A percentile compares a stretch with the other conserved stretches of the same genome.
Evolutionary conservation across 2,797 vertebrate species (phyloP).

Genomic region (Morus bassanus): DNA sequence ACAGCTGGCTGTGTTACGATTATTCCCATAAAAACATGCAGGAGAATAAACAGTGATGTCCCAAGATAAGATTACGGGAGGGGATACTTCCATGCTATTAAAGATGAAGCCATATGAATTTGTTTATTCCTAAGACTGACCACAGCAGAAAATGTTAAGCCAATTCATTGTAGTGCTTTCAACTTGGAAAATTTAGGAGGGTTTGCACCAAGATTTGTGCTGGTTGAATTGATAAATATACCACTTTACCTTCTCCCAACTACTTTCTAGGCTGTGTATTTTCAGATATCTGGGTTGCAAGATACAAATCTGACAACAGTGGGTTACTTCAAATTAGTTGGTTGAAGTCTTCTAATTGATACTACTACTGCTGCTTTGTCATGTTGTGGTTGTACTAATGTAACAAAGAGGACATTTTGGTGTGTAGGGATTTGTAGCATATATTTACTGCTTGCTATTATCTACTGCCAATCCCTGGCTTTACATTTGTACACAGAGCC

Average conservation of each 20-base stretch:
- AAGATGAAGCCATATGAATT: not conserved
- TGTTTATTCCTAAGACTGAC: not conserved
- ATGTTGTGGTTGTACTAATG: not conserved
- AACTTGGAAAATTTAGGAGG: not conserved
- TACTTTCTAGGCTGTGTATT: not conserved
- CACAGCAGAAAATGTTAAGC: not conserved
- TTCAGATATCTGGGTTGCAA: not conserved
- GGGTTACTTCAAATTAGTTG: not conserved
- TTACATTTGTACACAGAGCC: not conserved
- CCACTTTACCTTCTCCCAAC: not conserved
- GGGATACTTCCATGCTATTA: not conserved
- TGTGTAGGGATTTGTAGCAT: not conserved
- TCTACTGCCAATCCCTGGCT: not conserved
- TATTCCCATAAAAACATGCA: not conserved
- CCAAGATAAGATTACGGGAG: not conserved
- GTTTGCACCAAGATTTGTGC: not conserved
- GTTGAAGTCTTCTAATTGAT: not conserved
- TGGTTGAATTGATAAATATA: not conserved
- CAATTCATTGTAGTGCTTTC: not conserved
- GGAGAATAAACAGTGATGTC: not conserved
- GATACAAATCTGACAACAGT: not conserved
- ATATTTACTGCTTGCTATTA: not conserved
- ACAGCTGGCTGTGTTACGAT: not conserved
- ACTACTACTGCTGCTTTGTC: not conserved
- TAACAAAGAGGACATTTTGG: not conserved